A percentile compares a stretch with the other conserved stretches of the same genome.
Conservation (phyloP, 2,797 vertebrate species). For the Dallia pectoralis region DNA sequence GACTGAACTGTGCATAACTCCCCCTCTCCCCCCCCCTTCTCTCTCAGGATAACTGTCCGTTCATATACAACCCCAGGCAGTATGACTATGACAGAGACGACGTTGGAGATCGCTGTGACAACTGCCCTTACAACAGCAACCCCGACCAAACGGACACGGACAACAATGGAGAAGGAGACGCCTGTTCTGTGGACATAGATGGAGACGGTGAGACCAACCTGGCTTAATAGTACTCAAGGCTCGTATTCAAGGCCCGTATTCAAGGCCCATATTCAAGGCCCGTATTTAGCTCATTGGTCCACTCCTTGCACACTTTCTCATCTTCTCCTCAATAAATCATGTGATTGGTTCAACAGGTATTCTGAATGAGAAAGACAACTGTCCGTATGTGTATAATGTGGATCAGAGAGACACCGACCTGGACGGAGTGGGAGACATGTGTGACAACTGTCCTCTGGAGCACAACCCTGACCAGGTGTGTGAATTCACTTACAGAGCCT, state of each 20-base stretch:
- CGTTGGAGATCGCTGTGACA: slow-evolving; percentile 95
- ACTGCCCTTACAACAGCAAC: slow-evolving; percentile 97
- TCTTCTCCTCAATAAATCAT: not conserved
- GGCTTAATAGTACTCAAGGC: no score
- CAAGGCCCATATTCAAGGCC: no score
- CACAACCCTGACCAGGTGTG: slow-evolving; percentile 98
- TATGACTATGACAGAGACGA: slow-evolving; percentile 97
- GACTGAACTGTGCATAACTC: not conserved
- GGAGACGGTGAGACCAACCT: slow-evolving; percentile 83
- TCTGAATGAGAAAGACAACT: slow-evolving; percentile 93
- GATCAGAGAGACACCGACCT: slow-evolving; percentile 94
- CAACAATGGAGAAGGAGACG: slow-evolving; percentile 92
- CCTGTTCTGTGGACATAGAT: slow-evolving; percentile 93
- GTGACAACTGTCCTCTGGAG: slow-evolving; percentile 97
- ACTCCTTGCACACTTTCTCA: not conserved
- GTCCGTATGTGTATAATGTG: slow-evolving; percentile 93
- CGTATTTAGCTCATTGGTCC: not conserved
- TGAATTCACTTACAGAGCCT: slow-evolving; percentile 6
- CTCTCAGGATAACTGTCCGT: slow-evolving; percentile 93
- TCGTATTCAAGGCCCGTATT: no score
- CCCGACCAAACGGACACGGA: slow-evolving; percentile 96
- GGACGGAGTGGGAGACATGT: slow-evolving; percentile 96
- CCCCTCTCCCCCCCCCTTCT: not conserved
- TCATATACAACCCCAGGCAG: slow-evolving; percentile 95
- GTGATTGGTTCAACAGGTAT: slow-evolving; percentile 75